Base-by-base conservation (phyloP, 2,888 invertebrate species). In the Tuta absoluta region DNA sequence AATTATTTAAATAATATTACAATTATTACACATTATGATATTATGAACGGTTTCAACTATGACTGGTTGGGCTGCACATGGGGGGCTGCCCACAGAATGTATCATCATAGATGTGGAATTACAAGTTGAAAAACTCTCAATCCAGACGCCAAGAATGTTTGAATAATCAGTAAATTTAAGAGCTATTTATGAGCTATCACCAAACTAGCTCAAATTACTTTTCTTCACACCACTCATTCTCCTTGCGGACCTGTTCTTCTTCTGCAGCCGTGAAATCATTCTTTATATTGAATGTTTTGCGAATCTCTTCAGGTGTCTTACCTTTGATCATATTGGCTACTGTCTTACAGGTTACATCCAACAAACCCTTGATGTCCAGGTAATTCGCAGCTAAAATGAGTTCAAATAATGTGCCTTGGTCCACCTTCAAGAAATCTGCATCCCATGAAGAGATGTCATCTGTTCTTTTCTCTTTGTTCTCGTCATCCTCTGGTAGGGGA, bases 381-480 rank as follows among this genome's bases (percentile, higher is more conserved):
- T 99, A 99, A 87, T 99, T 99, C 10, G 99, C 98, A 60, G 99
- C 98, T 92, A 99, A 90, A 77, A 99, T 99, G 51, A 99, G 91
- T 90, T 99, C 99, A 84, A 98, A 99, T 14, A 99, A 91, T 0
- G 98, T 99, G 66, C 98, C 98, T 85, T 99, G 98, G 84, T 99
- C 98, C 38, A 99, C 99, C 93, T 99, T 99, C 10, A 99, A 91
- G 80, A 99, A 99, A 85, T 99, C 99, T 0, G 98, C 98, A 92
- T 99, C 99, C 99, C 99, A 99, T 0, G 98, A 98, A 24, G 97
- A 97, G 72, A 99, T 99, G 81, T 99, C 99, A 83, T 99, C 99
- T 0, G 99, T 99, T n/a, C 99, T 93, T 80, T 99, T 99, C 81
- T 98, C 98, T 84, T 98, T 98, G 85, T 97, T 98, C 82, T 99